Evolutionary conservation across 2,797 vertebrate genomes (phyloP).

Genomic region (Pantherophis alleghaniensis): DNA sequence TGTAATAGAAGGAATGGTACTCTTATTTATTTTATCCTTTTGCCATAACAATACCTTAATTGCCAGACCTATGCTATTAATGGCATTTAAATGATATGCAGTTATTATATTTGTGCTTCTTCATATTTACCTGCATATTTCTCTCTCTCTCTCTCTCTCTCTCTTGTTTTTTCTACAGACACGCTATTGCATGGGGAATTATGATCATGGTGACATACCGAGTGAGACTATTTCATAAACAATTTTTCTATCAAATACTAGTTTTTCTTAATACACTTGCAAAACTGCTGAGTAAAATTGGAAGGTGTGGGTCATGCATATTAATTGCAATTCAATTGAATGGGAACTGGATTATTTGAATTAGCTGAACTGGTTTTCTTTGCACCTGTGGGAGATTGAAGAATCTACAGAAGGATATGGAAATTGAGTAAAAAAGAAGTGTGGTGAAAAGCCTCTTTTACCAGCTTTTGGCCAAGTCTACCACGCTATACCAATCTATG

Average conservation of each 20-base stretch:
- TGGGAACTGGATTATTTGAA: slow-evolving; percentile 56
- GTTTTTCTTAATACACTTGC: slow-evolving; percentile 68
- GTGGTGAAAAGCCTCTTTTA: slow-evolving; percentile 45
- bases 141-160: background rate
- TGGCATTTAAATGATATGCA: background rate
- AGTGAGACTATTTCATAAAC: slow-evolving; percentile 75
- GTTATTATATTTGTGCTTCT: background rate
- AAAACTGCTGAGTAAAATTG: slow-evolving; percentile 75
- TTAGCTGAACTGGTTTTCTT: slow-evolving; percentile 45
- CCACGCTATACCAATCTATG: slow-evolving; percentile 19
- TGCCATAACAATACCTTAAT: background rate
- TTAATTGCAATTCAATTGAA: slow-evolving; percentile 61
- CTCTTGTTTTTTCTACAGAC: slow-evolving; percentile 68
- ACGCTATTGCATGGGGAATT: slow-evolving; percentile 79
- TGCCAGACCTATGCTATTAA: background rate
- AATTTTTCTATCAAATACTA: slow-evolving; percentile 75
- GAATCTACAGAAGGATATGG: slow-evolving; percentile 43
- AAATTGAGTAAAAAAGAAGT: slow-evolving; percentile 41
- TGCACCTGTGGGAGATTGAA: slow-evolving; percentile 61
- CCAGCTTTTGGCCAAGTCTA: slow-evolving; percentile 43
- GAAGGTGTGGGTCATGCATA: slow-evolving; percentile 61
- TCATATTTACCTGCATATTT: background rate
- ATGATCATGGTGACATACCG: slow-evolving; percentile 73
- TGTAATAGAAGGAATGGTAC: background rate
- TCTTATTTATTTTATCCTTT: background rate